Percentiles rank a stretch among this genome's conserved stretches.
These are phyloP conservation scores for Sander vitreus DNA, from an alignment of 2,113 vertebrate genomes.

Conservation along the genomic window DNA sequence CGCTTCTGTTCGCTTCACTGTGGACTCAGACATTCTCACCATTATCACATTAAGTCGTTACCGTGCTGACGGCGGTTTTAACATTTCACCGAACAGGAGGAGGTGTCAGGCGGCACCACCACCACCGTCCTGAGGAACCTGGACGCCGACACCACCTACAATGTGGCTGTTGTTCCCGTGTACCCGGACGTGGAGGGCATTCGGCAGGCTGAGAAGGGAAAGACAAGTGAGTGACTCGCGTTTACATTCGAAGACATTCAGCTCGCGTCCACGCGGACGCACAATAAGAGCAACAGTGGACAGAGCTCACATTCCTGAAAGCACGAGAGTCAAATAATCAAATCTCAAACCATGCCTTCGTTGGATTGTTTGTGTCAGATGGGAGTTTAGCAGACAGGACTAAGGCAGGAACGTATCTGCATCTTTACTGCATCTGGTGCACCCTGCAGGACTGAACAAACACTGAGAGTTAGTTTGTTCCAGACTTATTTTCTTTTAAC, in stretches of 20 bases:
- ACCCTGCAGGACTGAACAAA: not conserved
- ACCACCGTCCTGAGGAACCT: constrained; percentile 78
- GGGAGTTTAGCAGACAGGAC: not conserved
- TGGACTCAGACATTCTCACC: not conserved
- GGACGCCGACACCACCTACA: constrained; percentile 77
- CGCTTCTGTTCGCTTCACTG: not conserved
- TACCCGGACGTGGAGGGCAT: constrained; percentile 92
- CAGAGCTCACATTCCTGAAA: constrained; percentile 2
- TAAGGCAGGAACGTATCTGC: not conserved
- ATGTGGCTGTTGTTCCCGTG: constrained; percentile 81
- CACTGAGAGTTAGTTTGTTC: not conserved
- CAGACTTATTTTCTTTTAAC: no score
- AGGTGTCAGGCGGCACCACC: constrained; percentile 92
- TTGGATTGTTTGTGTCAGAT: constrained; percentile 1
- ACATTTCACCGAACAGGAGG: constrained; percentile 83
- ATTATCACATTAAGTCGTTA: not conserved
- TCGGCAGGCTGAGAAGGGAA: constrained; percentile 87
- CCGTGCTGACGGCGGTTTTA: not conserved
- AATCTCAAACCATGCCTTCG: not conserved
- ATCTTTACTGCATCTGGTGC: not conserved
- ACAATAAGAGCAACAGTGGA: not conserved
- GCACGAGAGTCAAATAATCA: not conserved
- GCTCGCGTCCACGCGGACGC: not conserved
- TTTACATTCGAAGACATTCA: not conserved
- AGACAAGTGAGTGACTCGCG: constrained; percentile 89